Evolutionary conservation across 1,140 invertebrate genomes (phyloP).

Genomic region (Muscidifurax raptorellus): DNA sequence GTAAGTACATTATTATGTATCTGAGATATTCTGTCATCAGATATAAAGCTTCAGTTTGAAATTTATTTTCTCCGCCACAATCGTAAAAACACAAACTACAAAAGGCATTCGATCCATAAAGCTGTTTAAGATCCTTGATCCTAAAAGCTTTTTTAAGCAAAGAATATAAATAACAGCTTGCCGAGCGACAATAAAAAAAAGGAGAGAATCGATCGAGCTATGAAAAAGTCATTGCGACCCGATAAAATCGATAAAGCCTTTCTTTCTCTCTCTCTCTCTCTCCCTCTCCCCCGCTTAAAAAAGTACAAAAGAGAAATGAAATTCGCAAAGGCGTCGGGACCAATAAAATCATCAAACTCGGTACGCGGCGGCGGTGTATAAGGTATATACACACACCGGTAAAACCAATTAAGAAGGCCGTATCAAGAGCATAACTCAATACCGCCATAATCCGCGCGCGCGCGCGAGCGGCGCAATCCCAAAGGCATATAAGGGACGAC

Average conservation of each 20-base stretch:
- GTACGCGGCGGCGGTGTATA: constrained; percentile 13
- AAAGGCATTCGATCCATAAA: background rate
- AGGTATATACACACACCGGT: constrained; percentile 7
- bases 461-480: background rate
- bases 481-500: background rate
- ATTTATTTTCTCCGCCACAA: no score
- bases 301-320: constrained; percentile 37
- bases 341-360: constrained; percentile 49
- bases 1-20: no score
- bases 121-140: no score
- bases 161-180: background rate
- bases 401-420: constrained; percentile 44
- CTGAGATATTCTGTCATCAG: no score
- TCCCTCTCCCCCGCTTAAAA: background rate
- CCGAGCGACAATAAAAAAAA: background rate
- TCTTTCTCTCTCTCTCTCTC: background rate
- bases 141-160: constrained; percentile 5
- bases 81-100: background rate
- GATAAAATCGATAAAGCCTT: constrained; percentile 37
- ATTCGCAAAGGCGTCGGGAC: background rate
- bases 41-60: no score
- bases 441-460: constrained; percentile 13
- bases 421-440: constrained; percentile 47
- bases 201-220: constrained; percentile 14
- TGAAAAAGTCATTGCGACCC: constrained; percentile 23